Base-by-base conservation (phyloP, 1,140 invertebrate genomes). In the Hyles euphorbiae region DNA sequence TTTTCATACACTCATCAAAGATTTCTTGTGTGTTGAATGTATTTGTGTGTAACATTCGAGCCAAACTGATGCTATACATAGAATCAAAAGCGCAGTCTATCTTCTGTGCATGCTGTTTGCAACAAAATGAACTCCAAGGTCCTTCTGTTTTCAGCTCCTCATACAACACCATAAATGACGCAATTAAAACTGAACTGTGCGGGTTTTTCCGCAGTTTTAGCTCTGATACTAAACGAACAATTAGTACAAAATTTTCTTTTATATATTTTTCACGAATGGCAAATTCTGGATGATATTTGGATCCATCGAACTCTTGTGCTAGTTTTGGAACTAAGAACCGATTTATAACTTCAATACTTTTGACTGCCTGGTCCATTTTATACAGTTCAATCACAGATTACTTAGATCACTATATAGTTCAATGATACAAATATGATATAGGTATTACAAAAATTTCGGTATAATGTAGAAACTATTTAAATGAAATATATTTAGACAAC, bases 281-380 rank as follows among this genome's bases (percentile, higher is more conserved):
- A 65, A 71, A 77, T 63, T 86, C 83, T 43, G 50, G 5, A 44
- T 79, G 79, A 54, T 62, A 61, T 40, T 68, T 60, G 45, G 58
- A 58, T 61, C 77, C 75, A 44, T 81, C 74, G 44, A 72, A 72
- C 54, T 75, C 72, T 67, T 70, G 78, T 6, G 60, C 53, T 48
- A 85, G 66, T 69, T 78, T 83, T 22, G 72, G 68, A 58, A 83
- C 46, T 34, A 79, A 60, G 61, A 77, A 85, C n/a, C 53, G 59
- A 46, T 76, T 67, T 43, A 81, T 72, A 34, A 60, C 57, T 46
- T 72, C 56, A 36, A 71, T 63, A 53, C 76, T 51, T 12, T 67
- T 69, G 44, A 43, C 40, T 46, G 56, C 61, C 11, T 61, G 58
- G 22, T 68, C 62, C 59, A 66, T 67, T 48, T 5, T 40, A 5